Evolutionary conservation across 2,113 vertebrate species (phyloP), one percentile per base, ranked within the genome.

Genomic region (Ceyx cyanopectus): DNA sequence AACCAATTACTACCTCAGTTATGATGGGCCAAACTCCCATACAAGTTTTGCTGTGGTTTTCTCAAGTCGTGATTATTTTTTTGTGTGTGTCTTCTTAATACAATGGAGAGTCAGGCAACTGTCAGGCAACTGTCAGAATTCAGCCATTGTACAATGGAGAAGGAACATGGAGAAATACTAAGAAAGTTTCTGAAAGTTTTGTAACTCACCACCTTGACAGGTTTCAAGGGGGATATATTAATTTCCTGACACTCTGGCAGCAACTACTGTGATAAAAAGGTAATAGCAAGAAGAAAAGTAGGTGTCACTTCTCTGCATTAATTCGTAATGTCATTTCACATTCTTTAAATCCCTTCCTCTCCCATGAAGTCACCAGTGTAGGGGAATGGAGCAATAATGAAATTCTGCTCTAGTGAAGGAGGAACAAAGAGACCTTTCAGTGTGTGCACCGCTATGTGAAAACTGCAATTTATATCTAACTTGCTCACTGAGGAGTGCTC

Each of bases 221-320:
- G 45, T 78, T 81, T 81, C 27, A 76, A 77, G 77, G 60, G 81
- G 22, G 43, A 23, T 57, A 19, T 62, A 75, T 67, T 78, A 63
- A 90, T 93, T 90, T 94, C 29, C 89, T 94, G 74, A 57, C 58
- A 75, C 40, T 62, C 37, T 76, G 41, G 19, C 34, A 94, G 54
- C 51, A 90, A 26, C 41, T 14, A 26, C 62, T 73, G 9, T 77
- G 46, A 87, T 61, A 79, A 89, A 95, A 90, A 90, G 21, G 23
- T 68, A 93, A 72, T 26, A 72, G 61, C 24, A 89, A 86, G 34
- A 88, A 70, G 54, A 78, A 69, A 93, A 93, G 81, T 54, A 70
- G 20, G 30, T 60, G 58, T 90, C 9, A 0, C 15, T 85, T 89
- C 41, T 60, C 32, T 43, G 22, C 20, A 66, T 87, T 92, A 82